Conservation (phyloP, 1,140 invertebrate species). For the Hermetia illucens region DNA sequence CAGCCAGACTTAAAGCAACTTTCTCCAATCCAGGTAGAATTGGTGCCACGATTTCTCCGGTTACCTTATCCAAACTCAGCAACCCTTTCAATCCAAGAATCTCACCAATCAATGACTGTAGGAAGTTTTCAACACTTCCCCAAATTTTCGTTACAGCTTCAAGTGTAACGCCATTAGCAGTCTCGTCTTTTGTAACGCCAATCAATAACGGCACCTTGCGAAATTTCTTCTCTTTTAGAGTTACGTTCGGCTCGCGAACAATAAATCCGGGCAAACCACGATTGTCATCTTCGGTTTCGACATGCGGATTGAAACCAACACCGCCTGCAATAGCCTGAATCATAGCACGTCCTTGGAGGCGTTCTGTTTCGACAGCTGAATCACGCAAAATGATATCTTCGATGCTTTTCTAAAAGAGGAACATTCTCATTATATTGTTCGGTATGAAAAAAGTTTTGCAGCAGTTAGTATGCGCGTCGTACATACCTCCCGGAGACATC, state of each 20-base stretch:
- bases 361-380: constrained; percentile 32
- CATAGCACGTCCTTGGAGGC: constrained; percentile 31
- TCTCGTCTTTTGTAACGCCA: constrained; percentile 55
- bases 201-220: constrained; percentile 49
- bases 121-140: constrained; percentile 19
- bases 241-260: constrained; percentile 37
- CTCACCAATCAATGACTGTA: constrained; percentile 15
- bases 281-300: constrained; percentile 45
- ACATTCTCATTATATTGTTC: too few relatives aligned
- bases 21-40: constrained; percentile 15
- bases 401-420: constrained; percentile 20
- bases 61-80: constrained; percentile 18
- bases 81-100: constrained; percentile 15
- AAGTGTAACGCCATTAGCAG: constrained; percentile 31
- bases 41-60: constrained; percentile 20
- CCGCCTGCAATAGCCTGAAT: constrained; percentile 31
- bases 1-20: constrained; percentile 17
- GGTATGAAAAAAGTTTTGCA: too few relatives aligned
- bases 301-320: constrained; percentile 38
- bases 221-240: constrained; percentile 36
- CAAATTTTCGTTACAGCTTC: constrained; percentile 17
- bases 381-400: constrained; percentile 30
- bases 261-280: constrained; percentile 44
- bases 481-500: constrained; percentile 36
- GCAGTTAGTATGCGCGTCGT: too few relatives aligned